These are phyloP conservation scores for Psittacus erithacus DNA, from an alignment of 2,113 vertebrate genomes.

Conservation along the genomic window DNA sequence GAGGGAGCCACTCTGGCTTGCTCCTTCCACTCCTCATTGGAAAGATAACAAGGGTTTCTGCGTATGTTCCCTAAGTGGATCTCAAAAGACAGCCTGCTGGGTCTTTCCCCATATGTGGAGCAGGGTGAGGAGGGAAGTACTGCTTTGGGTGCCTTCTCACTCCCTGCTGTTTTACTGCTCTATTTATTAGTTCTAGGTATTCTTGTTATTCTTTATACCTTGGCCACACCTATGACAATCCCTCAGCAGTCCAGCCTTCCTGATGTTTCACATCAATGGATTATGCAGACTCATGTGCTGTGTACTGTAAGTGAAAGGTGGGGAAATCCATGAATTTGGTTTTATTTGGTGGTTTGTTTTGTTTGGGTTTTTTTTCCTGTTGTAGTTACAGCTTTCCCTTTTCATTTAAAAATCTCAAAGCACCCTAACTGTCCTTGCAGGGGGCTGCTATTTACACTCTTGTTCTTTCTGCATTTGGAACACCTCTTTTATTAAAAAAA, in stretches of 20 bases:
- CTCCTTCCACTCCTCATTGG: rapidly evolving
- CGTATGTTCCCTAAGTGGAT: neutral
- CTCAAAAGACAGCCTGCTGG: neutral
- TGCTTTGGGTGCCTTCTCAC: neutral
- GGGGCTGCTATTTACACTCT: neutral
- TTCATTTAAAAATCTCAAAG: neutral
- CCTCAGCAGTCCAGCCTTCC: neutral
- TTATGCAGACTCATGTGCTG: neutral
- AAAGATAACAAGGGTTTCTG: neutral
- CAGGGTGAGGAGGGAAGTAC: neutral
- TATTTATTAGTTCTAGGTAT: neutral
- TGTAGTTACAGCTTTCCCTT: neutral
- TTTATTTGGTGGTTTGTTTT: neutral
- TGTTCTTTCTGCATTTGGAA: neutral
- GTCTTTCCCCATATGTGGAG: rapidly evolving
- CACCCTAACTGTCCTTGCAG: neutral
- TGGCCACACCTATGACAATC: neutral
- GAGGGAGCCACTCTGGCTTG: neutral
- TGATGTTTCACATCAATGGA: neutral
- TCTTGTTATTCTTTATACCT: neutral
- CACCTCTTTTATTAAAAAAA: neutral
- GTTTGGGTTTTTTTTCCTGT: rapidly evolving
- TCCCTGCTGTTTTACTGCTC: neutral
- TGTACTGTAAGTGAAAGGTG: neutral
- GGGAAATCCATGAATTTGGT: neutral